phyloP scores from a whole-genome alignment of 2,797 vertebrate genomes.

The Balearica regulorum region DNA sequence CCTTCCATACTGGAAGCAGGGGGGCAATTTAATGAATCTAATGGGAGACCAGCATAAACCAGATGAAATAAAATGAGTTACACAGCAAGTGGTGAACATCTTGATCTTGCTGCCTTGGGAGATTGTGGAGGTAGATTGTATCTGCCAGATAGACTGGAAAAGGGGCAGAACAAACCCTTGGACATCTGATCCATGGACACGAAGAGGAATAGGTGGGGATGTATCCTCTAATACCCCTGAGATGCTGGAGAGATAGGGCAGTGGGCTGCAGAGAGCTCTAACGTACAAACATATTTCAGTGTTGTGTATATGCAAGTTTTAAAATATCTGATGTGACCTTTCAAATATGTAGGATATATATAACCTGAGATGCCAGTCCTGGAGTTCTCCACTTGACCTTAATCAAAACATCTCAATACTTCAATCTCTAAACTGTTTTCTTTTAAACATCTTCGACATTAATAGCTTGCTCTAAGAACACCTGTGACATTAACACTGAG shows the following conservation, averaged over 20 bases:
- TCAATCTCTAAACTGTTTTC: neutral
- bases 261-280: neutral
- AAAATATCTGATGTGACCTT: neutral
- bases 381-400: conserved; percentile 13
- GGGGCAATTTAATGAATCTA: neutral
- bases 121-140: neutral
- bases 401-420: neutral
- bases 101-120: neutral
- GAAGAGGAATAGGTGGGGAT: neutral
- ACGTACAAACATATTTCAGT: neutral
- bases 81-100: neutral
- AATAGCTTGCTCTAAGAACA: neutral
- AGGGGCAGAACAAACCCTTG: neutral
- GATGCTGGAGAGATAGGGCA: neutral
- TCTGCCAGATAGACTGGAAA: neutral
- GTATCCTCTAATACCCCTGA: neutral
- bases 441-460: neutral
- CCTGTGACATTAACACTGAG: neutral
- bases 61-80: neutral
- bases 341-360: neutral
- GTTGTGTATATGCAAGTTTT: neutral
- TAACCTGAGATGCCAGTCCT: neutral
- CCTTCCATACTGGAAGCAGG: neutral
- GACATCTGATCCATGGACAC: neutral
- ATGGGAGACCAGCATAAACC: neutral